Evolutionary conservation across 2,797 vertebrate genomes (phyloP).

Genomic region (Gymnoscopelus microlampas): DNA sequence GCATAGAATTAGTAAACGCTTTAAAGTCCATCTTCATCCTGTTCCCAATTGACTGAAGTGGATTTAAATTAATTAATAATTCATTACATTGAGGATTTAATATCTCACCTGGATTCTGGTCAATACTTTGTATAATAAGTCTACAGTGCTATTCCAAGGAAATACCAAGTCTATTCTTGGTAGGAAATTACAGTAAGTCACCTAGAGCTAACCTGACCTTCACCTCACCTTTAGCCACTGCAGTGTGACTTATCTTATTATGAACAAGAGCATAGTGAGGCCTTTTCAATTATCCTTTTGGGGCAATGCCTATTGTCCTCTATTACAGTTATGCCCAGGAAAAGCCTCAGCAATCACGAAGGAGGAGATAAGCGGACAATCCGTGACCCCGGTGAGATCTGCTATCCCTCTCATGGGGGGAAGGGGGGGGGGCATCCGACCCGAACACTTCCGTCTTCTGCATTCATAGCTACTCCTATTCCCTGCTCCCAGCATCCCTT

Average conservation of each 20-base stretch:
- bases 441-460: slow-evolving; percentile 25
- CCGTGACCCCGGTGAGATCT: slow-evolving; percentile 43
- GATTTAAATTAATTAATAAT: too few species aligned
- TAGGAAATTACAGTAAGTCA: neutral
- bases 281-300: slow-evolving; percentile 42
- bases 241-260: slow-evolving; percentile 55
- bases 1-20: too few species aligned
- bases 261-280: slow-evolving; percentile 14
- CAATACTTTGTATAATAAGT: too few species aligned
- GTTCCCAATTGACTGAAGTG: neutral
- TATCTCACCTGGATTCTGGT: too few species aligned
- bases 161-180: neutral
- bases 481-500: slow-evolving; percentile 10
- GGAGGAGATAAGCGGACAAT: slow-evolving; percentile 52
- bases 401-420: slow-evolving; percentile 21
- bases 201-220: slow-evolving; percentile 32
- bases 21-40: too few species aligned
- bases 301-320: slow-evolving; percentile 34
- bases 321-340: slow-evolving; percentile 32
- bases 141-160: too few species aligned
- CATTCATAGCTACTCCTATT: neutral
- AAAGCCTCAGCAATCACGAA: slow-evolving; percentile 48
- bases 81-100: too few species aligned
- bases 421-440: slow-evolving; percentile 1
- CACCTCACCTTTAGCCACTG: slow-evolving; percentile 48